Base-by-base conservation (phyloP, 1,140 invertebrate genomes). In the Rhyzopertha dominica region DNA sequence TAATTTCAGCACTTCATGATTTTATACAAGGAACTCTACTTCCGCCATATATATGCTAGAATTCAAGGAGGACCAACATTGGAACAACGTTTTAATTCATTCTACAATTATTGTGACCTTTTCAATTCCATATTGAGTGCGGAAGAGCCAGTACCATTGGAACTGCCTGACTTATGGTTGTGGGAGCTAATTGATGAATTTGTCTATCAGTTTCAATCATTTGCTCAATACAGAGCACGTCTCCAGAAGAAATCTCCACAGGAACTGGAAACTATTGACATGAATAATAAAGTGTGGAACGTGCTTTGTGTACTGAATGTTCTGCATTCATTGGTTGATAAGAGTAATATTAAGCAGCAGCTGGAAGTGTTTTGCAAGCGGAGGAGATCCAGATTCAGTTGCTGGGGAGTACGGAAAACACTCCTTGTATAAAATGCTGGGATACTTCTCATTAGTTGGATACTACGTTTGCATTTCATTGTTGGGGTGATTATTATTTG, bases 161-260 rank as follows among this genome's bases (percentile, higher is more conserved):
- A 97, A 66, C 67, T 99, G 30, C 97, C 97, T 4, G 96, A 99
- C 69, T 88, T 98, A 59, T 99, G 96, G 97, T 72, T 99, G 3
- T 99, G 97, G 97, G 96, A 99, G 66, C 83, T 99, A 13, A 93
- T 99, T 62, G 96, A 99, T 75, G 97, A 99, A 67, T 90, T 91
- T 72, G 84, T 89, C 5, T 91, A 92, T 56, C 87, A 97, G 73
- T 99, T 98, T 69, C 92, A 95, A 67, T 85, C 85, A 0, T 99
- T 96, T 70, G 87, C 90, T 19, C 92, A 97, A 63, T 98, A 93
- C 65, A 68, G 87, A 51, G 89, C 90, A 3, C 90, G 92, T 60
- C 71, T 93, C 1, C 79, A 80, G 1, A 94, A 95, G 60, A 88
- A 94, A 65, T 81, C 81, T 1, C 70, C 78, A 13, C 85, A 89